Conservation (phyloP, 1,140 invertebrate genomes). For the Ctenoplectra terminalis region DNA sequence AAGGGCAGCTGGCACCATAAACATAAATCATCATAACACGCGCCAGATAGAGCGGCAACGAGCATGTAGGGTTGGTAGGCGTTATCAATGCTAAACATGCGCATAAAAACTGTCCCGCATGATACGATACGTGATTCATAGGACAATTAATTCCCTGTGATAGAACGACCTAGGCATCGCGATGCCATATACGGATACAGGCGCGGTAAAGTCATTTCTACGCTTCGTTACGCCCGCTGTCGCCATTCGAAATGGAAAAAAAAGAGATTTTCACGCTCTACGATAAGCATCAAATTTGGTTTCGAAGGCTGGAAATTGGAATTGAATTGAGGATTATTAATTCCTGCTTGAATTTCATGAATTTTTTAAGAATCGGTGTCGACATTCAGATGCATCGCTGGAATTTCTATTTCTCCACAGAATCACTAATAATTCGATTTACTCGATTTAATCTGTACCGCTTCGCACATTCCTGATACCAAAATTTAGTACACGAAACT, state of each 20-base stretch:
- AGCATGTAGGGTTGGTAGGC: conserved; percentile 41
- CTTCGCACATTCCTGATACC: no score
- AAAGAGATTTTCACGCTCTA: background rate
- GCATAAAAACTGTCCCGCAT: conserved; percentile 72
- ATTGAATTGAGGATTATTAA: background rate
- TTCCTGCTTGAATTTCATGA: background rate
- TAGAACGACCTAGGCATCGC: conserved; percentile 27
- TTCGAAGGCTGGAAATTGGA: background rate
- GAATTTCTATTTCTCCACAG: background rate
- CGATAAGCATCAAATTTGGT: background rate
- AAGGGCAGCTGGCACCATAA: conserved; percentile 66
- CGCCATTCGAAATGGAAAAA: background rate
- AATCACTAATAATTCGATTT: background rate
- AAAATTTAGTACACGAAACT: background rate
- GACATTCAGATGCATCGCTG: no score
- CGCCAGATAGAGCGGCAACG: conserved; percentile 55
- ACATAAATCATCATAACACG: conserved; percentile 79
- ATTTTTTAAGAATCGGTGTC: background rate
- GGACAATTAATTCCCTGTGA: conserved; percentile 77
- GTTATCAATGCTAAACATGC: conserved; percentile 81
- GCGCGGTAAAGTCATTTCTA: conserved; percentile 7
- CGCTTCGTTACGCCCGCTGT: conserved; percentile 24
- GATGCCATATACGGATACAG: background rate
- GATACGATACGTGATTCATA: conserved; percentile 79
- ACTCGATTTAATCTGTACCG: background rate